Conservation (phyloP, 2,113 vertebrate species). For the Hepsetus odoe region DNA sequence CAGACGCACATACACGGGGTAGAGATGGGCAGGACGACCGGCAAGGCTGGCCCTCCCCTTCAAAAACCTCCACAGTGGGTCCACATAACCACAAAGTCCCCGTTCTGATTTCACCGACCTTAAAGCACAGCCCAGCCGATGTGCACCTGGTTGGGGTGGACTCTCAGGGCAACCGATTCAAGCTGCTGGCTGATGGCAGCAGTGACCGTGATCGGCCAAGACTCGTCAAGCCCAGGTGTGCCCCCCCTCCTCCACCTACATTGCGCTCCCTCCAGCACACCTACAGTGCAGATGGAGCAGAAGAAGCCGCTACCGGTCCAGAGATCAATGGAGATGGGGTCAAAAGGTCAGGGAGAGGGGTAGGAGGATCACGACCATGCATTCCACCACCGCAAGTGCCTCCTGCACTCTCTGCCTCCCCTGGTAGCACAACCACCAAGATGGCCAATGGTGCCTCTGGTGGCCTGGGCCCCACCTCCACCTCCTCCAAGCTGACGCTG, state of each 20-base stretch:
- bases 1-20: slow-evolving; percentile 67
- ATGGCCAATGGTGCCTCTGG: slow-evolving; percentile 82
- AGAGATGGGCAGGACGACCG: slow-evolving; percentile 81
- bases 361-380: slow-evolving; percentile 79
- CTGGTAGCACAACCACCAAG: slow-evolving; percentile 74
- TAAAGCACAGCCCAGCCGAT: slow-evolving; percentile 89
- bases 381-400: slow-evolving; percentile 95
- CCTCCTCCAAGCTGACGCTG: slow-evolving; percentile 83
- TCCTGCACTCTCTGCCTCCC: slow-evolving; percentile 69
- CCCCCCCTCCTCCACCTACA: slow-evolving; percentile 88
- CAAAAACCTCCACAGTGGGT: slow-evolving; percentile 74
- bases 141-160: slow-evolving; percentile 94
- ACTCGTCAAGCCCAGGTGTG: slow-evolving; percentile 96
- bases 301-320: slow-evolving; percentile 71
- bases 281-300: slow-evolving; percentile 73
- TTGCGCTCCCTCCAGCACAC: slow-evolving; percentile 81
- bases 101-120: slow-evolving; percentile 94
- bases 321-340: slow-evolving; percentile 81
- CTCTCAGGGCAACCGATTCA: slow-evolving; percentile 99
- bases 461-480: slow-evolving; percentile 57
- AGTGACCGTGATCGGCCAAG: slow-evolving; percentile 91
- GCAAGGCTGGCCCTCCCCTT: slow-evolving; percentile 85
- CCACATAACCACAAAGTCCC: slow-evolving; percentile 99
- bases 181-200: slow-evolving; percentile 92
- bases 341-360: slow-evolving; percentile 75